Evolutionary conservation across 2,113 vertebrate genomes (phyloP).

Genomic region (Tringa solitaria): DNA sequence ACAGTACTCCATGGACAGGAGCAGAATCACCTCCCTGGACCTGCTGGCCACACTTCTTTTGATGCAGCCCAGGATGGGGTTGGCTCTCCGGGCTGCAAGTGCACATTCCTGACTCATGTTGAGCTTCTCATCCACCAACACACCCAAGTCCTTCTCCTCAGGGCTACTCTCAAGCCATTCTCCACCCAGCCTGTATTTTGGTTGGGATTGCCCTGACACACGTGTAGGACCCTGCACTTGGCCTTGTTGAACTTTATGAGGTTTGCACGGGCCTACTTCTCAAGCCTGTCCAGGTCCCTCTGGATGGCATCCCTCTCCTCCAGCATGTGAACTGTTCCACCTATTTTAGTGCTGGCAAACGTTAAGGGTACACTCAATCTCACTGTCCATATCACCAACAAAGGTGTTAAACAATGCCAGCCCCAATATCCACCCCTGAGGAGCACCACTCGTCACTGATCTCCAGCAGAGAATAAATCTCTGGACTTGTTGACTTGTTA

Average conservation of each 20-base stretch:
- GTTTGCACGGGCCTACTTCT: background rate
- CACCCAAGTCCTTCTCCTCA: background rate
- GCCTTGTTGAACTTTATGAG: background rate
- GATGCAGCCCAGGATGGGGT: background rate
- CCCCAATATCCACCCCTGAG: background rate
- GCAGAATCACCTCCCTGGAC: background rate
- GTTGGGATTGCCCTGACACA: background rate
- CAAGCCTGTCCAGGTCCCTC: background rate
- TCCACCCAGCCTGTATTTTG: background rate
- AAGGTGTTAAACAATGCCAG: background rate
- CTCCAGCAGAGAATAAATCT: background rate
- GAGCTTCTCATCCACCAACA: background rate
- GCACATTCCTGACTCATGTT: background rate
- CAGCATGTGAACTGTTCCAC: background rate
- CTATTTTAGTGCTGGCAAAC: background rate
- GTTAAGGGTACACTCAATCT: background rate
- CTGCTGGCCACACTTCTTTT: background rate
- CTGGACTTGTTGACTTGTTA: background rate
- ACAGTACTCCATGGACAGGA: background rate
- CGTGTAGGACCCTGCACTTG: background rate
- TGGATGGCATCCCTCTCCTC: background rate
- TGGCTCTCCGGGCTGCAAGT: background rate
- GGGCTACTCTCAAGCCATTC: background rate
- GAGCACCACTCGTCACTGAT: background rate
- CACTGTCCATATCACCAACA: background rate